phyloP scores from a whole-genome alignment of 2,113 vertebrate genomes.

The Neogobius melanostomus region DNA sequence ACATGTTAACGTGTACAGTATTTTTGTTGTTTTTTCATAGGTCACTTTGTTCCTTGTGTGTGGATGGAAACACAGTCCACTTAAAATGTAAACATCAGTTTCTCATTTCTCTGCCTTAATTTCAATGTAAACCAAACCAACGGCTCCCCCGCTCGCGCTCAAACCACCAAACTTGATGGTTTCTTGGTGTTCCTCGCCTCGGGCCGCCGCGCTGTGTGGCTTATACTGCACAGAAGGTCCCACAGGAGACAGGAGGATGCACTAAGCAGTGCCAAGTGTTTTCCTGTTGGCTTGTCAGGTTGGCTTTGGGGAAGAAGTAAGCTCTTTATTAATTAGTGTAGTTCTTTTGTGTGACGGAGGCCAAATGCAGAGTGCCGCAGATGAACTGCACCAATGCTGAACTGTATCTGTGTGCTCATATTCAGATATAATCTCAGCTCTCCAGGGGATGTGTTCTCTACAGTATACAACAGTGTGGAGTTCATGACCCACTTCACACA shows the following conservation, averaged over 20 bases:
- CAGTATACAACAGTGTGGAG: slow-evolving; percentile 4
- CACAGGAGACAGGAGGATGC: slow-evolving; percentile 23
- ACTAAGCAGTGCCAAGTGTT: slow-evolving; percentile 10
- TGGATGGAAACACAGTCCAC: slow-evolving; percentile 63
- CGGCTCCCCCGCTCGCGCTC: slow-evolving; percentile 49
- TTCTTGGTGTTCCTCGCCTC: slow-evolving; percentile 72
- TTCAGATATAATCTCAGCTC: slow-evolving; percentile 18
- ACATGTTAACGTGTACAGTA: background rate
- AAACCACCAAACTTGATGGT: slow-evolving; percentile 75
- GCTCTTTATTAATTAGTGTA: slow-evolving; percentile 1
- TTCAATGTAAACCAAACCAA: slow-evolving; percentile 74
- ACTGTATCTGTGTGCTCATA: slow-evolving; percentile 9
- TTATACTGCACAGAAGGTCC: slow-evolving; percentile 52
- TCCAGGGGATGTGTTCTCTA: slow-evolving; percentile 11
- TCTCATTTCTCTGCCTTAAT: slow-evolving; percentile 74
- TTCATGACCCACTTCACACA: slow-evolving; percentile 48
- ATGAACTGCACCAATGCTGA: background rate
- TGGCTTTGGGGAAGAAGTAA: slow-evolving; percentile 13
- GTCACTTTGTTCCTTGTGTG: slow-evolving; percentile 46
- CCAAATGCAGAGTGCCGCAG: background rate
- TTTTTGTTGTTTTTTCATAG: slow-evolving; percentile 45
- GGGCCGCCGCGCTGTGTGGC: slow-evolving; percentile 55
- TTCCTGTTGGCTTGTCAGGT: slow-evolving; percentile 14
- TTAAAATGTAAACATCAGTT: slow-evolving; percentile 71
- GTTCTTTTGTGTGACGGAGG: slow-evolving; percentile 7